Percentiles rank a stretch among this genome's conserved stretches.
These are phyloP conservation scores for Carollia perspicillata DNA, from an alignment of 2,113 vertebrate species.

Conservation along the genomic window DNA sequence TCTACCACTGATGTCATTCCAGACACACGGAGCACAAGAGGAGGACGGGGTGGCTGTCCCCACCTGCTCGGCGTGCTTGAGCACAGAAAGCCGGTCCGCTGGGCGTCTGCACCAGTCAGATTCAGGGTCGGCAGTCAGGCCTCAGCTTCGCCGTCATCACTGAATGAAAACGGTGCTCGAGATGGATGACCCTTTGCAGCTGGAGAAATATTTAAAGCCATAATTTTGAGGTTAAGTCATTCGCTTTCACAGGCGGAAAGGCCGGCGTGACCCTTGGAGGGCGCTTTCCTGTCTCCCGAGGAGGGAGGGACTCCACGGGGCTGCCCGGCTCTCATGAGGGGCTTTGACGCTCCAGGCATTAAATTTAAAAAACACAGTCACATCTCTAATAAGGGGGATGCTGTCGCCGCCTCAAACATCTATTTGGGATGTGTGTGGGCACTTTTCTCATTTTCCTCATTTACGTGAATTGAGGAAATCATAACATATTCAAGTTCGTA, in stretches of 20 bases:
- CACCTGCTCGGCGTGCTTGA: not conserved
- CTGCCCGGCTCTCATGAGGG: slow-evolving; percentile 62
- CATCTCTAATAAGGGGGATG: slow-evolving; percentile 70
- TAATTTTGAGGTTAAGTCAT: slow-evolving; percentile 28
- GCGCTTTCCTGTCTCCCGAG: not conserved
- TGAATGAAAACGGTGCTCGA: not conserved
- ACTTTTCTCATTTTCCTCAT: slow-evolving; percentile 67
- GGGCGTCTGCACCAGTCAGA: not conserved
- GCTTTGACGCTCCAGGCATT: slow-evolving; percentile 38
- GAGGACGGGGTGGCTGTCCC: not conserved
- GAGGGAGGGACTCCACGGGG: not conserved
- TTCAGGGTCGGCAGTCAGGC: not conserved
- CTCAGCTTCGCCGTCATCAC: not conserved
- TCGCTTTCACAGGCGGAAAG: not conserved
- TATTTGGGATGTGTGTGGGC: slow-evolving; percentile 67
- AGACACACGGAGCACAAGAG: not conserved
- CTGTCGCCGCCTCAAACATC: slow-evolving; percentile 71
- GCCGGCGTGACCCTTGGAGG: not conserved
- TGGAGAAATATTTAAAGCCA: slow-evolving; percentile 46
- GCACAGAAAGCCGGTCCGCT: not conserved
- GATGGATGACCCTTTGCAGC: not conserved
- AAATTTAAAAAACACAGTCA: slow-evolving; percentile 41
- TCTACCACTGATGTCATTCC: not conserved
- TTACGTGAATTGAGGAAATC: not conserved
- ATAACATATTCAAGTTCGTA: slow-evolving; percentile 71